Percentiles rank a stretch among this genome's conserved stretches.
These are phyloP conservation scores for Brachypalpus laphriformis DNA, from an alignment of 2,888 invertebrate species.

Conservation along the genomic window DNA sequence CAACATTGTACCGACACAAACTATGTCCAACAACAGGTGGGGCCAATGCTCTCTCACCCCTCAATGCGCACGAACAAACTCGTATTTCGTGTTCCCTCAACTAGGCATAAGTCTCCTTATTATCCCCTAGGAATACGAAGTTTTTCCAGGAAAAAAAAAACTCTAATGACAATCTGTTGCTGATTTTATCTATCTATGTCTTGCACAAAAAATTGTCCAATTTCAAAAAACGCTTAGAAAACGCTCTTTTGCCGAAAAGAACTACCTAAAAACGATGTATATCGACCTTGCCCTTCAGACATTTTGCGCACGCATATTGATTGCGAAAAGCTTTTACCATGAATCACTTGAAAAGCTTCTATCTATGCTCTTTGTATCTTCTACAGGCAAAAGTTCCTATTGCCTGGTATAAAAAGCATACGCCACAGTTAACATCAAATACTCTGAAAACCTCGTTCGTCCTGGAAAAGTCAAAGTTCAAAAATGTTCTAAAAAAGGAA, in stretches of 20 bases:
- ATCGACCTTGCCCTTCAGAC: slow-evolving; percentile 74
- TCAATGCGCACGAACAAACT: background rate
- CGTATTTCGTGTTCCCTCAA: background rate
- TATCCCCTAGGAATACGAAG: background rate
- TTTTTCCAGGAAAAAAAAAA: background rate
- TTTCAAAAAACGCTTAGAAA: background rate
- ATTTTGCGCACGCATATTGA: slow-evolving; percentile 73
- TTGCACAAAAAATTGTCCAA: background rate
- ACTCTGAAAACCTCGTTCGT: slow-evolving; percentile 48
- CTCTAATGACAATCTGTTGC: slow-evolving; percentile 57
- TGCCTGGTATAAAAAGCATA: slow-evolving; percentile 60
- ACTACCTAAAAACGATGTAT: slow-evolving; percentile 9
- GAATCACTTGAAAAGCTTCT: slow-evolving; percentile 49
- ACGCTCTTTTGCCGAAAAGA: slow-evolving; percentile 13
- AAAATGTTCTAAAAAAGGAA: slow-evolving; percentile 17
- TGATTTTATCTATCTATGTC: slow-evolving; percentile 9
- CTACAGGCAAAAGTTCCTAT: slow-evolving; percentile 30
- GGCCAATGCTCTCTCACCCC: slow-evolving; percentile 52
- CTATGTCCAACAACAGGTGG: slow-evolving; percentile 63
- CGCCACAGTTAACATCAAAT: slow-evolving; percentile 22
- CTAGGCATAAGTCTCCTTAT: background rate
- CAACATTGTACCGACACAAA: slow-evolving; percentile 44
- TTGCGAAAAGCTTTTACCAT: slow-evolving; percentile 62
- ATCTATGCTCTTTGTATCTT: slow-evolving; percentile 4
- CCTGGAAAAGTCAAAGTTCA: slow-evolving; percentile 29